Conservation (phyloP, 2,113 vertebrate species). For the Macrotus californicus region DNA sequence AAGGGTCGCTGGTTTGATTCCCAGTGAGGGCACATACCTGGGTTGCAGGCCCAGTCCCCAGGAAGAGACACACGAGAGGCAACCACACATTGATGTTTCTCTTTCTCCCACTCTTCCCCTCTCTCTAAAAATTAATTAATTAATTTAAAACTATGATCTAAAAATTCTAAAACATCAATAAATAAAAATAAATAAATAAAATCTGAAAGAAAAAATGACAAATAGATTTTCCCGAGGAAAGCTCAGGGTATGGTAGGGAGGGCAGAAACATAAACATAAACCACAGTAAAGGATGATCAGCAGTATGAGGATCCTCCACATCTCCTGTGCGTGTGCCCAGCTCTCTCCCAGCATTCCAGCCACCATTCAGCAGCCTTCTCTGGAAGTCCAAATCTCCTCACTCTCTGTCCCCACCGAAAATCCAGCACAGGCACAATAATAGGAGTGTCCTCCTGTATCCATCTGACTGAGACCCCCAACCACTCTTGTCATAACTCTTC, state of each 20-base stretch:
- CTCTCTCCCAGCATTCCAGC: neutral
- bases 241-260: neutral
- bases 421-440: neutral
- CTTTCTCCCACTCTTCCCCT: no score
- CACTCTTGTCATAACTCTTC: neutral
- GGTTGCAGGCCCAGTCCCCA: no score
- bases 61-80: no score
- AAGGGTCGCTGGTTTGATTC: no score
- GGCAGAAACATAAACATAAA: neutral
- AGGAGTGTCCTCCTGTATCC: neutral
- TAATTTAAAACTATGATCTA: no score
- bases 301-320: no score
- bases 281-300: neutral
- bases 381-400: neutral
- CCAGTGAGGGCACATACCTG: no score
- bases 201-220: neutral
- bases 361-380: neutral
- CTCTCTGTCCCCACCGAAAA: neutral
- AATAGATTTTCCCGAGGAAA: neutral
- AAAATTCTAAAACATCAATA: no score
- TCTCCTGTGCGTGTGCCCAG: neutral
- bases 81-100: no score
- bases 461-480: neutral
- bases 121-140: no score
- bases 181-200: no score